Conservation (phyloP, 1,140 invertebrate species). For the Platyura marginata region DNA sequence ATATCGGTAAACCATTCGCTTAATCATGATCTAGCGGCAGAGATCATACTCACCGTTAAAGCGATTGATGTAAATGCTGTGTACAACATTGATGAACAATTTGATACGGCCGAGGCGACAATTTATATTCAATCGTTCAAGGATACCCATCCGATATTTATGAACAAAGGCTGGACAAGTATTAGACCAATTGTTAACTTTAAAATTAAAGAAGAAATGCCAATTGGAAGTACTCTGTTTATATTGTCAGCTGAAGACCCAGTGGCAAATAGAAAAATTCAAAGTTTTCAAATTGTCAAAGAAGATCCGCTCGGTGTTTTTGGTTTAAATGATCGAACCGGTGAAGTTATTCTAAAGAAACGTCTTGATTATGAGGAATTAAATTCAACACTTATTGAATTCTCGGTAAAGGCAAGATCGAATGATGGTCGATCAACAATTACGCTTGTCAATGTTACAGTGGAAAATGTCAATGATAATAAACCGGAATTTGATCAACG, state of each 20-base stretch:
- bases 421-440: conserved; percentile 43
- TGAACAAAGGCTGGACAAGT: conserved; percentile 43
- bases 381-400: conserved; percentile 40
- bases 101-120: conserved; percentile 46
- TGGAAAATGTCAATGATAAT: conserved; percentile 68
- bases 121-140: conserved; percentile 63
- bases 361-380: conserved; percentile 56
- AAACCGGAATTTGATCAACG: conserved; percentile 48
- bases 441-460: conserved; percentile 45
- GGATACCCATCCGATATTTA: conserved; percentile 61
- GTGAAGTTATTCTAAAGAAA: conserved; percentile 49
- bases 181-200: conserved; percentile 45
- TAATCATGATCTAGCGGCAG: conserved; percentile 61
- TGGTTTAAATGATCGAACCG: conserved; percentile 42
- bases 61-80: conserved; percentile 52
- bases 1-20: conserved; percentile 48
- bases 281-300: conserved; percentile 34
- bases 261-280: conserved; percentile 38
- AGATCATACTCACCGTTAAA: conserved; percentile 56
- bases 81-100: conserved; percentile 43
- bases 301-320: conserved; percentile 17
- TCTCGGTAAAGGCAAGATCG: conserved; percentile 50
- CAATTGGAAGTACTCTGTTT: conserved; percentile 55
- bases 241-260: conserved; percentile 56
- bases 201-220: conserved; percentile 54